Evolutionary conservation across 92 coral and sea anemone species (phyloP), one percentile per base, ranked within the genome.

Genomic region (Parazoanthus darwini): DNA sequence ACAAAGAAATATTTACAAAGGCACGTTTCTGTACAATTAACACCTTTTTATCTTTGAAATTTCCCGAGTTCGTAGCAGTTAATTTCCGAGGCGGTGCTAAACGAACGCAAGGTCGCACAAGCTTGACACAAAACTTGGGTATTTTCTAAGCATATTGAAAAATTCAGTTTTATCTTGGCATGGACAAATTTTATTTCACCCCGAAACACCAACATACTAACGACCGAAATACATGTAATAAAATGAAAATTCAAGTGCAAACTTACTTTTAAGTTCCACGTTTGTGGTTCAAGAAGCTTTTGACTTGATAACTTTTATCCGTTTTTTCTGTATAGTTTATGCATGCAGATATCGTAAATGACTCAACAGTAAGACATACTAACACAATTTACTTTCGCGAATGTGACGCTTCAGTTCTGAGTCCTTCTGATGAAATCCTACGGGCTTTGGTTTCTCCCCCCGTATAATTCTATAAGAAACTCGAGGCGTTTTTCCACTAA

Each of bases 1-100:
- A 84, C 36, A 22, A 84, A 33, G 44, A 48, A 15, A 16, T 16
- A 70, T 70, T 76, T 44, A 71, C 79, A 84, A 71, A 84, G 33
- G 68, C 51, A 46, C 44, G 90, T 78, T 90, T 90, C 70, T 67
- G 44, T 54, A 29, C 87, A 88, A 88, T 88, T 88, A 88, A 73
- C 91, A 88, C 88, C 84, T 73, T 88, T 80, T 68, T 68, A 39
- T 81, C 6, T 58, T 29, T 37, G 35, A 44, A 59, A 14, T 39
- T 83, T 81, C 77, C 42, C 78, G 68, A 84, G 44, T 84, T 84
- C 46, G 38, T 70, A 48, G 65, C 87, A 71, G 63, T 84, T 84
- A 84, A 48, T 84, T 84, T 84, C 78, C 87, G 87, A 70, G 87
- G 87, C 87, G 87, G 87, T 46, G 42, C 79, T 37, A 46, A 46